Base-by-base conservation (phyloP, 2,888 invertebrate genomes). In the Tridacna gigas region DNA sequence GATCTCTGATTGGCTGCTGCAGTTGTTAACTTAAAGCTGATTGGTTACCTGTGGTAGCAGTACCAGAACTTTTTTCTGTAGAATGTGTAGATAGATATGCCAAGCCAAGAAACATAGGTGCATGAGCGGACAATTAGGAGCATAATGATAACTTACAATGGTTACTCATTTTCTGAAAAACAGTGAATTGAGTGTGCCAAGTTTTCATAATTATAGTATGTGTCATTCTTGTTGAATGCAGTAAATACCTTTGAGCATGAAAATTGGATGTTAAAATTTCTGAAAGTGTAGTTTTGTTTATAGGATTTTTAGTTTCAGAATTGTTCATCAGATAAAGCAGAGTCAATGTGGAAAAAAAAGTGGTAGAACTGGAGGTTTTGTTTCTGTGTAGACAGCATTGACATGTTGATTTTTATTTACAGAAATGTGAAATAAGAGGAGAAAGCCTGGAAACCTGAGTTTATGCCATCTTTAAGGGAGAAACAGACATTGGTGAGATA, bases 141-240 rank as follows among this genome's bases (percentile, higher is more conserved):
- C 26, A 11, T 45, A 51, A 71, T 51, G 25, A 51, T 71, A 71
- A 26, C 12, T 25, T 47, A 71, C n/a, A 51, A 26, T 47, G 51
- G 71, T 71, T 71, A 71, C 71, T 71, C 71, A 71, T 71, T 71
- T 51, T 51, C 48, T 71, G 22, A 51, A 71, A 71, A 71, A 71
- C 48, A 51, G 28, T 66, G 4, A 66, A 18, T 25, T 67, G 51
- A 25, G 71, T 51, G 12, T 51, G 48, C 51, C 71, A 71, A 51
- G 37, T 48, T 71, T 71, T 71, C 71, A 71, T 71, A 71, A 25
- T 47, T 71, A 22, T 25, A 25, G 22, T 22, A 51, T 71, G 71
- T 51, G 71, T 71, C 71, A 71, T 71, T 3, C 28, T 48, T 45
- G 26, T 20, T 56, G 56, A 15, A 56, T 3, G 56, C 37, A 56